phyloP scores from a whole-genome alignment of 1,140 invertebrate genomes.

The Cydia amplana region DNA sequence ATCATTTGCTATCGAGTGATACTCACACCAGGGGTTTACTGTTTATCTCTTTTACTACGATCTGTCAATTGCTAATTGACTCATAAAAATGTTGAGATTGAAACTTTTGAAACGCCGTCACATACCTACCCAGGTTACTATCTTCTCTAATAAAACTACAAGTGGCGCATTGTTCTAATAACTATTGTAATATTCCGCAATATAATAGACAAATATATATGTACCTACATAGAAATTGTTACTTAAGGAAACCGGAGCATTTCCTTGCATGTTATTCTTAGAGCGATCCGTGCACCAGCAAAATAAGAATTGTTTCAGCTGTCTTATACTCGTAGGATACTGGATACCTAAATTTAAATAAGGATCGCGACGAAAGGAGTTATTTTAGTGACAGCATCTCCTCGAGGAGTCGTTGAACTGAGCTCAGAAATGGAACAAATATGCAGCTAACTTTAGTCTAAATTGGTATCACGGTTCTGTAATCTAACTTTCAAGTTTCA shows the following conservation, averaged over 20 bases:
- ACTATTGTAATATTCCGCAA: constrained; percentile 6
- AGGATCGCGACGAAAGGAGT: constrained; percentile 37
- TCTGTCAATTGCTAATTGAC: not conserved
- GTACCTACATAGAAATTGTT: not conserved
- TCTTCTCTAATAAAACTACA: not conserved
- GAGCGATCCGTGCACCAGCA: not conserved
- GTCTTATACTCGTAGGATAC: constrained; percentile 17
- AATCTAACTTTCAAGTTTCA: constrained; percentile 3
- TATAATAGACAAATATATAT: not conserved
- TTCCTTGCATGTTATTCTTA: constrained; percentile 19
- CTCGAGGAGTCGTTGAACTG: constrained; percentile 53
- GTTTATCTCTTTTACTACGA: not conserved
- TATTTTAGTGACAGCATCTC: constrained; percentile 53
- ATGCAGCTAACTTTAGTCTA: constrained; percentile 6
- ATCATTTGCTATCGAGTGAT: constrained; percentile 59
- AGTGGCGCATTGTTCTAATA: not conserved
- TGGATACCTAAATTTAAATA: constrained; percentile 34
- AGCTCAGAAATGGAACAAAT: constrained; percentile 26
- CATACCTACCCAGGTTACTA: no score
- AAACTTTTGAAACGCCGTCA: not conserved
- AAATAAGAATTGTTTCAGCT: constrained; percentile 13
- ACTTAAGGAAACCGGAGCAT: not conserved
- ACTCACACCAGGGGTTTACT: constrained; percentile 39
- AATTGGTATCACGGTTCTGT: constrained; percentile 16
- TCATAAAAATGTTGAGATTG: not conserved